phyloP scores from a whole-genome alignment of 2,888 invertebrate species.

The Eupeodes latifasciatus region DNA sequence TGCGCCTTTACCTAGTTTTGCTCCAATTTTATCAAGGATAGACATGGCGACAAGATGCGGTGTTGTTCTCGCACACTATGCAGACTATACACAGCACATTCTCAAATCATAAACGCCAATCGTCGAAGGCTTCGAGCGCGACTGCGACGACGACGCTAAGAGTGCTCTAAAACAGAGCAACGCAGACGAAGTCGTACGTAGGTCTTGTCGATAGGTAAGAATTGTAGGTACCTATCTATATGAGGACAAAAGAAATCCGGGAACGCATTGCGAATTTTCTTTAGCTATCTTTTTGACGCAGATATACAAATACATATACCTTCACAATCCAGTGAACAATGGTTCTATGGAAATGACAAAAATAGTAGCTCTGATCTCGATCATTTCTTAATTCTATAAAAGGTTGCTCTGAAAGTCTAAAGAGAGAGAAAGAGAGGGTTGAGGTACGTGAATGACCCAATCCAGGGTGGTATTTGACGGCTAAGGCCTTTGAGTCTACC shows the following conservation, averaged over 20 bases:
- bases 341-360: slow-evolving; percentile 60
- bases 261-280: slow-evolving; percentile 65
- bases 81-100: slow-evolving; percentile 29
- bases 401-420: slow-evolving; percentile 44
- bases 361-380: slow-evolving; percentile 65
- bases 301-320: neutral
- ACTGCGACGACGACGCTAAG: too few species aligned
- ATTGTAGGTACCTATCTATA: neutral
- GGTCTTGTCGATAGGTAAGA: too few species aligned
- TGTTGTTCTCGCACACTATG: slow-evolving; percentile 43
- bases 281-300: slow-evolving; percentile 1
- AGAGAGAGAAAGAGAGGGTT: neutral
- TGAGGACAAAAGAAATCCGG: slow-evolving; percentile 73
- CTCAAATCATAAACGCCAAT: slow-evolving; percentile 75
- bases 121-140: slow-evolving; percentile 39
- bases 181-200: too few species aligned
- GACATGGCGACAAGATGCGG: slow-evolving; percentile 49
- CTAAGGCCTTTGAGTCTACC: neutral
- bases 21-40: slow-evolving; percentile 66
- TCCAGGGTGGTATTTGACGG: neutral
- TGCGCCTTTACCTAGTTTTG: slow-evolving; percentile 59
- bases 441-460: slow-evolving; percentile 29
- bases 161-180: too few species aligned
- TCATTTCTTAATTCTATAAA: slow-evolving; percentile 76
- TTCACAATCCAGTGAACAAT: slow-evolving; percentile 49